Base-by-base conservation (phyloP, 1,140 invertebrate genomes). In the Calephelis nemesis region DNA sequence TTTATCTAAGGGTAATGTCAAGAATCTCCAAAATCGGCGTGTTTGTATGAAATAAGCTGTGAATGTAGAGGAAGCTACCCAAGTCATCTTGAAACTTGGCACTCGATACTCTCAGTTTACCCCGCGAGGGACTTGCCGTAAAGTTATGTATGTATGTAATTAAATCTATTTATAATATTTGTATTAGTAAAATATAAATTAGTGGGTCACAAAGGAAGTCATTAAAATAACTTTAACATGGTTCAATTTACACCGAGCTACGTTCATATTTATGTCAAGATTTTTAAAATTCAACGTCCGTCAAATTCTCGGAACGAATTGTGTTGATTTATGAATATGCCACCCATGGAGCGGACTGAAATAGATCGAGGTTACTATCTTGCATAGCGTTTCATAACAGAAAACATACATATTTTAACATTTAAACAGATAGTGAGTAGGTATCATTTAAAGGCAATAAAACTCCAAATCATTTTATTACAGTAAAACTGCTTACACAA, bases 251-350 rank as follows among this genome's bases (percentile, higher is more conserved):
- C 50, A 54, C 50, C 9, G 50, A 54, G 19, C 15, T 10, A 9
- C 13, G 7, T 54, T 54, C 15, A 54, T 54, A 68, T 69, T 70
- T 64, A 65, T 62, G 65, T 63, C 64, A 71, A 75, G 73, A 76
- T 81, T 81, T 78, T 72, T 76, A 74, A 77, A 81, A 76, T 77
- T 81, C 74, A 72, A 74, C 72, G 72, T 74, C 79, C 73, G 79
- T 88, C 79, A 81, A 84, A 82, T 87, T 84, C 83, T 82, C 75
- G 80, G 82, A 90, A 85, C 85, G 83, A 86, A 87, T 86, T 85
- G 77, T 78, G 80, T 82, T 90, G 85, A 90, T 90, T 88, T 90
- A 88, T 71, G 48, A 69, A 49, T 70, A 74, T 64, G 78, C 87
- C 87, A 88, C 87, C 87, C 87, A 88, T 80, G 75, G 83, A 72